These are phyloP conservation scores for Apocheima hispidaria DNA, from an alignment of 2,888 invertebrate species.

Conservation along the genomic window DNA sequence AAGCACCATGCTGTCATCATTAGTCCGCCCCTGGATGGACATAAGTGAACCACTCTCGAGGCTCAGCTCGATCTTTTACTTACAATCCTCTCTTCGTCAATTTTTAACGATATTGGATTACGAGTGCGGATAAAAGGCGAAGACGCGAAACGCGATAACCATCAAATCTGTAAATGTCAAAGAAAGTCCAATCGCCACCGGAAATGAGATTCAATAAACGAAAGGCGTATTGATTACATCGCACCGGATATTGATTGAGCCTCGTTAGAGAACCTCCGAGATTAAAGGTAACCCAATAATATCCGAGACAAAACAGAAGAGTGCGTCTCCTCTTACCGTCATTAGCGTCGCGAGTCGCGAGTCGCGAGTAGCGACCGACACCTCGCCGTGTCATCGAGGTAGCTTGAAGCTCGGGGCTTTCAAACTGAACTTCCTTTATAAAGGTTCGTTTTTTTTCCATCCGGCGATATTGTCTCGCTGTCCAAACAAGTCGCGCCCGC, in stretches of 20 bases:
- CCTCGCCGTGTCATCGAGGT: background rate
- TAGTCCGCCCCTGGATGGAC: no score
- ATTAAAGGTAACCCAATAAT: conserved; percentile 83
- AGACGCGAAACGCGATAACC: conserved; percentile 36
- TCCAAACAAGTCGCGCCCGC: conserved; percentile 63
- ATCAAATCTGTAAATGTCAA: conserved; percentile 33
- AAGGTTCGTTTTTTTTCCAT: conserved; percentile 66
- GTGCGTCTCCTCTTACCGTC: conserved; percentile 71
- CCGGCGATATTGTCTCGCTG: conserved; percentile 72
- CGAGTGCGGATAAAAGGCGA: conserved; percentile 11
- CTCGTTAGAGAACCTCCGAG: conserved; percentile 58
- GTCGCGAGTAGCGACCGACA: no score
- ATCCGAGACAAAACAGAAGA: conserved; percentile 76
- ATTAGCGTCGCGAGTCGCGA: conserved; percentile 14
- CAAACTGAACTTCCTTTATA: conserved; percentile 54
- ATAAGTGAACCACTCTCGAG: no score
- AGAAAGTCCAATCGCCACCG: conserved; percentile 43
- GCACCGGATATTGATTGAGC: conserved; percentile 63
- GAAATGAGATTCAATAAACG: conserved; percentile 64
- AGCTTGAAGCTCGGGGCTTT: background rate
- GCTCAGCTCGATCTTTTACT: no score
- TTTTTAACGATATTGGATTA: conserved; percentile 18
- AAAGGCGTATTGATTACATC: conserved; percentile 79
- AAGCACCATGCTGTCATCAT: no score
- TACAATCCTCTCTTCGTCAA: background rate